Evolutionary conservation across 2,888 invertebrate genomes (phyloP).

Genomic region (Synanthedon andrenaeformis): DNA sequence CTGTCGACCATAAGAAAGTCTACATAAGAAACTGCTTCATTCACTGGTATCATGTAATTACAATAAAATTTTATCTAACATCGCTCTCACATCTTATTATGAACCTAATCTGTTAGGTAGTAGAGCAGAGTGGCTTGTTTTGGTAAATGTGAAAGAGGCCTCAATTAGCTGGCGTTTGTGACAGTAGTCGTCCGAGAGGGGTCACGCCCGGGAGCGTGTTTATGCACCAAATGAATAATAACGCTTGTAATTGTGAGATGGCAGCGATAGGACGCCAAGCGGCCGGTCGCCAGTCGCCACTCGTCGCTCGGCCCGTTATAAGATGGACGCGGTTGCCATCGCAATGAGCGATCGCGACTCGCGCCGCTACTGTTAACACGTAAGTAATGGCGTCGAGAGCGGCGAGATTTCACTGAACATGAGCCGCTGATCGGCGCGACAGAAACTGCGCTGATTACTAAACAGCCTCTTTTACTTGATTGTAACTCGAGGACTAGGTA

Average conservation of each 20-base stretch:
- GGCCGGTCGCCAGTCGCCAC: not conserved
- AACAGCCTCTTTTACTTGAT: not conserved
- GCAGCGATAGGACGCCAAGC: not conserved
- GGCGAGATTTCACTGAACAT: not conserved
- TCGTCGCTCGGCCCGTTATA: not conserved
- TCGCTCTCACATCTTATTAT: no score
- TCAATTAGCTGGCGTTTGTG: no score
- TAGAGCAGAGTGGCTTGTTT: no score
- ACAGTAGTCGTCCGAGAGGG: no score
- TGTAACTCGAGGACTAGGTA: no score
- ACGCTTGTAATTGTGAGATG: slow-evolving; percentile 15
- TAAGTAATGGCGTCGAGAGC: not conserved
- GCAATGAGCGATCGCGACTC: not conserved
- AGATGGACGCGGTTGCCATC: not conserved
- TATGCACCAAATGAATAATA: slow-evolving; percentile 15
- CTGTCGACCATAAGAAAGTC: no score
- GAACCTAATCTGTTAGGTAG: no score
- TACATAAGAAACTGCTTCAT: no score
- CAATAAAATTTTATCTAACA: no score
- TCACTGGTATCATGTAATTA: no score
- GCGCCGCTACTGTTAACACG: not conserved
- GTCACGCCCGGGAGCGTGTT: slow-evolving; percentile 13
- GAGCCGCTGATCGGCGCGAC: not conserved
- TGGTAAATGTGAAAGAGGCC: no score
- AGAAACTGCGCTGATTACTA: no score